Evolutionary conservation across 2,113 vertebrate genomes (phyloP).

Genomic region (Atractosteus spatula): DNA sequence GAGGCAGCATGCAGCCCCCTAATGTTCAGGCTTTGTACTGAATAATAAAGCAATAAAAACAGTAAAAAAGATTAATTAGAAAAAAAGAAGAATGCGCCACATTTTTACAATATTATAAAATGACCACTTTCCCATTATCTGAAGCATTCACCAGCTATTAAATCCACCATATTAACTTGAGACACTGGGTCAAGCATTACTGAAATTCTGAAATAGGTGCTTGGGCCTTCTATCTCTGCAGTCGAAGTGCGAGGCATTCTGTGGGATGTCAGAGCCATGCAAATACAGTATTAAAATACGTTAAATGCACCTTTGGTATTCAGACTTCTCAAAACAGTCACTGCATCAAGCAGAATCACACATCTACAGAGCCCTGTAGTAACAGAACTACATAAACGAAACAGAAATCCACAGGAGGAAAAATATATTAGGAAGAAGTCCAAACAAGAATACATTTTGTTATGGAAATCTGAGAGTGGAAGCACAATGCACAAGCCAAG

Average conservation of each 20-base stretch:
- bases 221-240: constrained; percentile 1
- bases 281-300: constrained; percentile 8
- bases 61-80: no score
- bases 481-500: no score
- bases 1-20: no score
- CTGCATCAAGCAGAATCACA: background rate
- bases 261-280: background rate
- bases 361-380: background rate
- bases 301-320: constrained; percentile 9
- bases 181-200: constrained; percentile 11
- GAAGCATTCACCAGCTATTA: constrained; percentile 6
- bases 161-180: constrained; percentile 4
- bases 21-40: no score
- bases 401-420: constrained; percentile 7
- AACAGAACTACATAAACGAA: background rate
- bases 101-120: background rate
- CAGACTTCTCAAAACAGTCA: constrained; percentile 12
- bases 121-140: constrained; percentile 7
- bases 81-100: no score
- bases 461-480: no score
- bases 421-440: background rate
- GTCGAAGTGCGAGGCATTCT: background rate
- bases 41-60: no score
- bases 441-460: background rate
- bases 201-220: background rate